A percentile compares a stretch with the other conserved stretches of the same genome.
Conservation (phyloP, 2,797 vertebrate genomes). For the Microctenopoma lineatum region DNA sequence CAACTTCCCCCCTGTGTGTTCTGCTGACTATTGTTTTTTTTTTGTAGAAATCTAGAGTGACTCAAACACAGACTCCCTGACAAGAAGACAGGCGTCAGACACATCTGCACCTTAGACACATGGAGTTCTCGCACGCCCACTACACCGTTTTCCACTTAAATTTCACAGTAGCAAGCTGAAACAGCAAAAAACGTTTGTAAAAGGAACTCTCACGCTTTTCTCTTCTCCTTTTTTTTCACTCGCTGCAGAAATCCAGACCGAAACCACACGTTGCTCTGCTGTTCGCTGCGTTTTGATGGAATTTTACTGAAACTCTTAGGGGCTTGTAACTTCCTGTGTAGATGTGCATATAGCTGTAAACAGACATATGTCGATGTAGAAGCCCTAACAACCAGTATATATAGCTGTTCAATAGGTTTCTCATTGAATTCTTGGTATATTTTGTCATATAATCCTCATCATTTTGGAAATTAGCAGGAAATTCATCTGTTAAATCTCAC, state of each 20-base stretch:
- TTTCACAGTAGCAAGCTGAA: slow-evolving; percentile 55
- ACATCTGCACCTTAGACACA: slow-evolving; percentile 49
- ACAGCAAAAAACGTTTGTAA: slow-evolving; percentile 40
- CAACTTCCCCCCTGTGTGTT: neutral
- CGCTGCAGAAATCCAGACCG: slow-evolving; percentile 44
- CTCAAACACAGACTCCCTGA: slow-evolving; percentile 7
- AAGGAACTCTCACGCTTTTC: slow-evolving; percentile 39
- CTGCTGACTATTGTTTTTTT: neutral
- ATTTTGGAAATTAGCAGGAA: neutral
- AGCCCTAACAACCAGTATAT: neutral
- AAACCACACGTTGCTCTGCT: slow-evolving; percentile 53
- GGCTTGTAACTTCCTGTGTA: slow-evolving; percentile 15
- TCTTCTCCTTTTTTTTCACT: neutral
- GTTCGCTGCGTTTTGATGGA: slow-evolving; percentile 21
- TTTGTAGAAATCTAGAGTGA: too few relatives aligned
- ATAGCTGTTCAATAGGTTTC: neutral
- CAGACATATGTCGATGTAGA: slow-evolving; percentile 1
- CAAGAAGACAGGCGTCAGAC: slow-evolving; percentile 38
- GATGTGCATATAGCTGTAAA: slow-evolving; percentile 11
- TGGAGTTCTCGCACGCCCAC: slow-evolving; percentile 9
- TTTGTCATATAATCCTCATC: neutral
- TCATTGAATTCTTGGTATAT: neutral
- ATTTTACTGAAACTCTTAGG: slow-evolving; percentile 35
- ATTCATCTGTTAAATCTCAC: neutral
- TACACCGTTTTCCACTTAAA: slow-evolving; percentile 31